phyloP scores from a whole-genome alignment of 2,888 invertebrate species.

The Brachyopa scutellaris region DNA sequence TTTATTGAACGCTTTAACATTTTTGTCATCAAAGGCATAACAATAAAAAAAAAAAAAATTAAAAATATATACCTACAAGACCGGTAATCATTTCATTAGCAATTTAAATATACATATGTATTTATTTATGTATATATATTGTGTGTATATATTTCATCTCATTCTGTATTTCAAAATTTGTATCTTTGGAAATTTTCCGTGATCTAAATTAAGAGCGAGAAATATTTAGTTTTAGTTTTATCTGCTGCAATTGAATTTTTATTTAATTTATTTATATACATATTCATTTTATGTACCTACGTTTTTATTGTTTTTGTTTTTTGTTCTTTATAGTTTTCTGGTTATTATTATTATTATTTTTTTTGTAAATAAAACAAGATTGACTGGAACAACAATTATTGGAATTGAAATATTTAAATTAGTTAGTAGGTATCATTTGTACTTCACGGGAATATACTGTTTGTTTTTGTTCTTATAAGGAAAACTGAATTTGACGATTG shows the following conservation, averaged over 20 bases:
- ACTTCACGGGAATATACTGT: not conserved
- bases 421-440: not conserved
- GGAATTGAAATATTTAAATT: conserved; percentile 4
- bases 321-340: not conserved
- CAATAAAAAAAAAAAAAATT: not conserved
- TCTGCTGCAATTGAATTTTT: conserved; percentile 8
- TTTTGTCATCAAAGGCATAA: not conserved
- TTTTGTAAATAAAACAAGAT: conserved; percentile 14
- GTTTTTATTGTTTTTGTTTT: not conserved
- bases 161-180: conserved; percentile 28
- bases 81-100: conserved; percentile 40
- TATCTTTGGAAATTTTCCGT: conserved; percentile 43
- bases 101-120: conserved; percentile 23
- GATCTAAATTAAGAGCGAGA: conserved; percentile 32
- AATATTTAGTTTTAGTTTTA: conserved; percentile 10
- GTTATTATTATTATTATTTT: no score
- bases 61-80: not conserved
- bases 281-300: no score
- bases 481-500: no score
- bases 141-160: not conserved
- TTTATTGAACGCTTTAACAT: not conserved
- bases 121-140: conserved; percentile 18
- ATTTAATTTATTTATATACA: conserved; percentile 1
- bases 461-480: no score
- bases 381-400: conserved; percentile 18